Base-by-base conservation (phyloP, 2,113 vertebrate genomes). In the Rhinopomastus cyanomelas region DNA sequence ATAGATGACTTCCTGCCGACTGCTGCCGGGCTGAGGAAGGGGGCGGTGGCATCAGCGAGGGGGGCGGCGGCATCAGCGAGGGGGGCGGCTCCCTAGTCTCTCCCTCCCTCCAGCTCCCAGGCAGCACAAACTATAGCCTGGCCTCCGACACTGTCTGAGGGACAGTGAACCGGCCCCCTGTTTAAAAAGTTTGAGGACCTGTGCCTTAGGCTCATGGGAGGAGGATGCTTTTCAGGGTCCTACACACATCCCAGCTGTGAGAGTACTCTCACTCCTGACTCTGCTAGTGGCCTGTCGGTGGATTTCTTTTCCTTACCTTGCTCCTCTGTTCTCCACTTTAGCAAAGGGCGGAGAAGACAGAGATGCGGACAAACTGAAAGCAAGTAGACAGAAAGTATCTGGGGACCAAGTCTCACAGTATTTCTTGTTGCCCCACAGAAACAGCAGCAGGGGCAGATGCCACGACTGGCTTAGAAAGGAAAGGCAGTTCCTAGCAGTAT, bases 201-300 rank as follows among this genome's bases (percentile, higher is more conserved):
- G n/a, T n/a, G n/a, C n/a, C n/a, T n/a, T n/a, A 23, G 53, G 22
- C 51, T 30, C 49, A 11, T 0, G 0, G 44, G 9, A 46, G 16
- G 29, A 48, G 0, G 6, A 21, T 9, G 59, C 13, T 77, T 27
- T 34, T 8, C 52, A 55, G 60, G 36, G 48, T 42, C 11, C n/a
- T n/a, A n/a, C 48, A 2, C 8, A 59, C 0, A 0, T 26, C 77
- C 48, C 34, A 48, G 10, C 3, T 59, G 14, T 17, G 62, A 2
- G 1, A 56, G 32, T 25, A 59, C 34, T 8, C 2, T 22, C 22
- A 5, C 69, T 64, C 61, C 65, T 56, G 34, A 48, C 19, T 61
- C 51, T 48, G 17, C 12, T 11, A 56, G 49, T 34, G 62, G 13
- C 25, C 83, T 61, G 51, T 15, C 15, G 48, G 12, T 2, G 11